A percentile compares a stretch with the other conserved stretches of the same genome.
These are phyloP conservation scores for Cephalopachus bancanus DNA, from an alignment of 2,797 vertebrate species.

Conservation along the genomic window DNA sequence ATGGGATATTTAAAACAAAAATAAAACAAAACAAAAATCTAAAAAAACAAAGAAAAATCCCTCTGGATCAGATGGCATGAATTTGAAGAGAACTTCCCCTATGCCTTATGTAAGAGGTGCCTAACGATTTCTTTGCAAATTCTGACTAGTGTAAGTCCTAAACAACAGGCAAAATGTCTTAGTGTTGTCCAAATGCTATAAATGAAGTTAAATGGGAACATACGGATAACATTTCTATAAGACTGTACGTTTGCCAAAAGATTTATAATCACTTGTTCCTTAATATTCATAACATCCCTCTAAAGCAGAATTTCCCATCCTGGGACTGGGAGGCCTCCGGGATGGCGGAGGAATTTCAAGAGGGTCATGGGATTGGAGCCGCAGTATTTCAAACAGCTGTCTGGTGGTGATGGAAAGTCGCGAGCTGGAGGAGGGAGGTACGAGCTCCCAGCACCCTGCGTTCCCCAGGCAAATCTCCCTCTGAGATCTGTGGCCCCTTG, in stretches of 20 bases:
- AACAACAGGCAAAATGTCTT: constrained; percentile 63
- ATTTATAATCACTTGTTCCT: constrained; percentile 77
- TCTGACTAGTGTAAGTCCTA: constrained; percentile 42
- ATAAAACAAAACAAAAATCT: neutral
- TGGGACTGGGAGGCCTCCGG: neutral
- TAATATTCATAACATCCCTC: constrained; percentile 75
- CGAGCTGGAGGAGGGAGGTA: neutral
- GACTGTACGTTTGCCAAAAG: constrained; percentile 67
- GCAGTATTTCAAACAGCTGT: constrained; percentile 77
- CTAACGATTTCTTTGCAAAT: constrained; percentile 63
- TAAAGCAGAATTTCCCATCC: constrained; percentile 73
- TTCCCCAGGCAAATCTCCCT: neutral
- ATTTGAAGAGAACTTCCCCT: constrained; percentile 28
- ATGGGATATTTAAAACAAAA: neutral
- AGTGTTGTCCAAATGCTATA: constrained; percentile 72
- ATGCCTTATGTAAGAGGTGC: neutral
- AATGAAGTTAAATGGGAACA: constrained; percentile 78
- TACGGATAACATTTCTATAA: constrained; percentile 72
- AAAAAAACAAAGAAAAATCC: neutral
- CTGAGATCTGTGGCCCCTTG: neutral
- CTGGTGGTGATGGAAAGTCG: constrained; percentile 6
- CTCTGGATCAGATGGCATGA: neutral
- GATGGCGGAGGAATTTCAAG: constrained; percentile 71
- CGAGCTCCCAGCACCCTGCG: neutral
- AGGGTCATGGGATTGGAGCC: constrained; percentile 64